These are phyloP conservation scores for Malurus elegans DNA, from an alignment of 2,113 vertebrate genomes.

Conservation along the genomic window DNA sequence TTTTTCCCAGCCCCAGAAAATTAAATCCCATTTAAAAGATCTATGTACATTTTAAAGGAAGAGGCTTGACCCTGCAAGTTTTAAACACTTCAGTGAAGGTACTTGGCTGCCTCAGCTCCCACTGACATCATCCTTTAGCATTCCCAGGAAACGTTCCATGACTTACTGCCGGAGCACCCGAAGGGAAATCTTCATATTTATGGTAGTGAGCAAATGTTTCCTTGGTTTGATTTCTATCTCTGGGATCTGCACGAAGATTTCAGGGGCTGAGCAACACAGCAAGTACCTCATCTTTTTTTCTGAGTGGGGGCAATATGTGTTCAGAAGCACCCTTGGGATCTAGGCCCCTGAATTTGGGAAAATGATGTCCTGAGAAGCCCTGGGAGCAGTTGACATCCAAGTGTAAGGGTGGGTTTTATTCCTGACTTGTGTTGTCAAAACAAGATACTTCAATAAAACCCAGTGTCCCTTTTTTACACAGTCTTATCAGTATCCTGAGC, in stretches of 20 bases:
- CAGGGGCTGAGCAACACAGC: not conserved
- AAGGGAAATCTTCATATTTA: not conserved
- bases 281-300: not conserved
- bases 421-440: not conserved
- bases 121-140: constrained; percentile 5
- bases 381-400: not conserved
- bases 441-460: not conserved
- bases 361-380: not conserved
- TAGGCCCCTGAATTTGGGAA: not conserved
- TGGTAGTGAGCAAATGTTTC: constrained; percentile 9
- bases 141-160: constrained; percentile 11
- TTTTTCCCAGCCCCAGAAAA: not conserved
- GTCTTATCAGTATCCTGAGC: not conserved
- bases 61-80: constrained; percentile 12
- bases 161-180: not conserved
- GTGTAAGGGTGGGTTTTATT: not conserved
- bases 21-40: not conserved
- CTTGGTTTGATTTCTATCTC: constrained; percentile 25
- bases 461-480: not conserved
- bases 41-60: not conserved
- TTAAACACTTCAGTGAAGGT: not conserved
- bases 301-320: not conserved
- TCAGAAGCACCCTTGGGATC: not conserved
- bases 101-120: constrained; percentile 1
- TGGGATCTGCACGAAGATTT: not conserved